Base-by-base conservation (phyloP, 2,113 vertebrate genomes). In the Brienomyrus brachyistius region DNA sequence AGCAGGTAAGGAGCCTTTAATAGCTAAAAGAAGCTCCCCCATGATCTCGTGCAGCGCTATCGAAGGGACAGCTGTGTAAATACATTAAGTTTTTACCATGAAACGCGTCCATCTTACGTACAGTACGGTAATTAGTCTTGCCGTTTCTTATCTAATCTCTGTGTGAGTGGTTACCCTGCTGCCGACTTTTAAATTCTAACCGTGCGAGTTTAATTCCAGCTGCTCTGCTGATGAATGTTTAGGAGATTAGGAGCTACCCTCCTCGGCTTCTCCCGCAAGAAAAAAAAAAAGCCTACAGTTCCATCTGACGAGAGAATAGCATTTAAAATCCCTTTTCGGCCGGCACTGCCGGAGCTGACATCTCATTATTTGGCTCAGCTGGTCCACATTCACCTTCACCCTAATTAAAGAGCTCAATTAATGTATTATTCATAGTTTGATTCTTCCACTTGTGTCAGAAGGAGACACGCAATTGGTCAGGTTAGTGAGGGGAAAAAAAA, bases 401-500 rank as follows among this genome's bases (percentile, higher is more conserved):
- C 85, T 86, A 51, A 86, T 86, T 86, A 86, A 86, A 86, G 50
- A 86, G 85, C 85, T 86, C 85, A 86, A 86, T 86, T 86, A 86
- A 86, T 86, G 85, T 86, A 54, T 86, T 86, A 86, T 86, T 86
- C 85, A 86, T 86, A 86, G 50, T 86, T 86, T 86, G 85, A 86
- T 86, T 86, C 85, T 52, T 86, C 48, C 50, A 52, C 50, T 86
- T 50, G 21, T 86, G 48, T 86, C 85, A 86, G n/a, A 52, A 86
- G 47, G 85, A 86, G 85, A 54, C 50, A 35, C 27, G 50, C 47
- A 54, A 52, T 51, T 51, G 85, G 85, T 86, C 85, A 86, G 50
- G 48, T 54, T 86, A 86, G 48, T 54, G 48, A 52, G 85, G 50
- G 50, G 50, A 19, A 35, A 85, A 31, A 31, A 31, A 86, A 86